These are phyloP conservation scores for Bostrychus sinensis DNA, from an alignment of 2,113 vertebrate genomes.

Conservation along the genomic window DNA sequence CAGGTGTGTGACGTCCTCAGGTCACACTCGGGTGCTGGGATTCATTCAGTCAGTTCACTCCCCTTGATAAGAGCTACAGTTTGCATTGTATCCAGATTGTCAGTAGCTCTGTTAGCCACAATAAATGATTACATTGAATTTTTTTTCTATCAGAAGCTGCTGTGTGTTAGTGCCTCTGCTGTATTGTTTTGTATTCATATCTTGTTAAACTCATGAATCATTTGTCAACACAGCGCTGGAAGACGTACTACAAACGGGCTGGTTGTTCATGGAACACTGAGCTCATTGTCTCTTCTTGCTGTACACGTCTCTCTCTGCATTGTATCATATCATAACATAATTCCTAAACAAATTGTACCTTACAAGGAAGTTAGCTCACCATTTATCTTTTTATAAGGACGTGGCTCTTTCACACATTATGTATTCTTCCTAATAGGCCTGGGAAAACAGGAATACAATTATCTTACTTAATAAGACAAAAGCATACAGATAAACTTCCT, in stretches of 20 bases:
- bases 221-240: slow-evolving; percentile 35
- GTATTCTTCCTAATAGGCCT: slow-evolving; percentile 23
- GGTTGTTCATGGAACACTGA: slow-evolving; percentile 61
- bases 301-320: slow-evolving; percentile 50
- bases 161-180: slow-evolving; percentile 20
- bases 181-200: slow-evolving; percentile 38
- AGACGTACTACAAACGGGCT: slow-evolving; percentile 19
- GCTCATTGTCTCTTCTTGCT: slow-evolving; percentile 56
- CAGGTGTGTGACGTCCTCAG: slow-evolving; percentile 52
- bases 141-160: background rate
- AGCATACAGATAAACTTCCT: background rate
- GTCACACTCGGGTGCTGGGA: slow-evolving; percentile 9
- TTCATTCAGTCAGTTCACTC: background rate
- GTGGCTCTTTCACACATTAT: slow-evolving; percentile 38
- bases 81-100: slow-evolving; percentile 18
- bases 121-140: slow-evolving; percentile 7
- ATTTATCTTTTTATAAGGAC: slow-evolving; percentile 54
- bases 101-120: background rate
- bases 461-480: background rate
- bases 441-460: slow-evolving; percentile 23
- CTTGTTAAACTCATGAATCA: slow-evolving; percentile 52
- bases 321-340: slow-evolving; percentile 69
- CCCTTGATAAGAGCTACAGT: slow-evolving; percentile 14
- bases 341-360: slow-evolving; percentile 60
- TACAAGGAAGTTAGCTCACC: slow-evolving; percentile 63